Evolutionary conservation across 2,113 vertebrate species (phyloP).

Genomic region (Lampris megalopsis): DNA sequence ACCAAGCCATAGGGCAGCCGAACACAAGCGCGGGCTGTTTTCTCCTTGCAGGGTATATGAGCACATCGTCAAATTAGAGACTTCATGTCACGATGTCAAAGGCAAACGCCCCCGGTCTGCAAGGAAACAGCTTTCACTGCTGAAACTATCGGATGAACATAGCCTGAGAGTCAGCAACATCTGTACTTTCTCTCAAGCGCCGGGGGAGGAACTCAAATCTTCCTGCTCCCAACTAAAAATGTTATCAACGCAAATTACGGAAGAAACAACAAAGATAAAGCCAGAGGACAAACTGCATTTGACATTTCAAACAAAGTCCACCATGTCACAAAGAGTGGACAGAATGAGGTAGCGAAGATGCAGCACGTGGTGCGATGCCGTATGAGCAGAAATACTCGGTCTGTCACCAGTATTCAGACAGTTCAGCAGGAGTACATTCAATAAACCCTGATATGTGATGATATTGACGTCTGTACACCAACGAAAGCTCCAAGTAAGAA

Average conservation of each 20-base stretch:
- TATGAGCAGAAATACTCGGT: not conserved
- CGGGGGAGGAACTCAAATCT: not conserved
- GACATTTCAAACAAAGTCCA: not conserved
- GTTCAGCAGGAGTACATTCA: not conserved
- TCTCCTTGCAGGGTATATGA: slow-evolving; percentile 72
- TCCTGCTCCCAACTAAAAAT: not conserved
- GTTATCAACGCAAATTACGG: slow-evolving; percentile 1
- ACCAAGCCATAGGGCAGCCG: slow-evolving; percentile 50
- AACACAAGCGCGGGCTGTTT: slow-evolving; percentile 51
- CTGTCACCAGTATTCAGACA: not conserved
- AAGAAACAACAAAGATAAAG: not conserved
- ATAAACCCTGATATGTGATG: not conserved
- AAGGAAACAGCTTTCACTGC: slow-evolving; percentile 55
- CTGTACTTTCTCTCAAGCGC: slow-evolving; percentile 36
- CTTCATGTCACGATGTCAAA: slow-evolving; percentile 79
- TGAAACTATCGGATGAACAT: slow-evolving; percentile 33
- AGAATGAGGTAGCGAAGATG: too few species aligned
- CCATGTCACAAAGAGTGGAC: too few species aligned
- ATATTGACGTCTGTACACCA: too few species aligned
- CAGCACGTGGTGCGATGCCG: too few species aligned
- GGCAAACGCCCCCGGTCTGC: slow-evolving; percentile 56
- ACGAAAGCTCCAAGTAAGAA: too few species aligned
- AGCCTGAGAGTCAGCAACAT: slow-evolving; percentile 43
- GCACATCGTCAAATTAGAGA: slow-evolving; percentile 79
- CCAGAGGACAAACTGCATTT: not conserved